Base-by-base conservation (phyloP, 2,113 vertebrate species). In the Hemiprocne comata region DNA sequence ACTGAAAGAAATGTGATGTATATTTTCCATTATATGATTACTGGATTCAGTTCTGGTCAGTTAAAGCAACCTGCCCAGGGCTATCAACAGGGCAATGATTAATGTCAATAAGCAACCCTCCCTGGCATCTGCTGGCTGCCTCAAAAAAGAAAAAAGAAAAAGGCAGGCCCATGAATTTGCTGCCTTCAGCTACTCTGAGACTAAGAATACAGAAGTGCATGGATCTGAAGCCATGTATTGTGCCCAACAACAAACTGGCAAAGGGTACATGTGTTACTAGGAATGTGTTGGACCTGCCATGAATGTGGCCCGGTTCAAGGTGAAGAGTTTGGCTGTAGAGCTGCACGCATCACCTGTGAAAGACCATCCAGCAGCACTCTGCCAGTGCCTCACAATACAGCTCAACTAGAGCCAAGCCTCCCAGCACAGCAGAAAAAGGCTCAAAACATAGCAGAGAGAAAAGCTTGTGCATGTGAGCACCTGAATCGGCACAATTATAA, bases 11-110 rank as follows among this genome's bases (percentile, higher is more conserved):
- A 83, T 60, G 60, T 83, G 91, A 95, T 84, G 82, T 94, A 88
- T 78, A 85, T 95, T 95, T 98, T 97, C 93, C 77, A 58, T 87
- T 7, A 93, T 87, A 36, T 23, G 95, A 97, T 89, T 96, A 95
- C 87, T 94, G 92, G 70, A 92, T 95, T 96, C 77, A 60, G 89
- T 97, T 97, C 94, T 95, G 76, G 82, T 97, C 97, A 78, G 89
- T 97, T 96, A 95, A 94, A 95, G 80, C 82, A 71, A 76, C 91
- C 90, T 93, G 80, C 77, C 28, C 66, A 82, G 51, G 48, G 79
- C 88, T 97, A 94, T 96, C 96, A 95, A 89, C 93, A 93, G 61
- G 29, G 42, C 76, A 55, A 62, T 93, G 95, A 94, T 74, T 95
- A 71, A 95, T 96, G 96, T 90, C 51, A 81, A 85, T 55, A 95